Base-by-base conservation (phyloP, 2,888 invertebrate genomes). In the Micoletzkya japonica region DNA sequence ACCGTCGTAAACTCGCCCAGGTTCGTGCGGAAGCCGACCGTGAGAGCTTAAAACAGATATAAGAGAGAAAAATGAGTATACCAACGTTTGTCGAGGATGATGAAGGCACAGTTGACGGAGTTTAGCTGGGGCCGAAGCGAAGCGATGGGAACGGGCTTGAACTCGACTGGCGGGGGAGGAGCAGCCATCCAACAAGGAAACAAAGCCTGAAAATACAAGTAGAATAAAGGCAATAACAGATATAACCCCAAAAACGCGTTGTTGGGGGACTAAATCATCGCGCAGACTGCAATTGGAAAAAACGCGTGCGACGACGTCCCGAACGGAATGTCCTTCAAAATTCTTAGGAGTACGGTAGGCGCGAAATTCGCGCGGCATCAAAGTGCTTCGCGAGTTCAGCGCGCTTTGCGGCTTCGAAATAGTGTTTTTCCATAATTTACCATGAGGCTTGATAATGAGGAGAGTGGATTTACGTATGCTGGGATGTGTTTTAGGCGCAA, bases 61-160 rank as follows among this genome's bases (percentile, higher is more conserved):
- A 52, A 52, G 20, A n/a, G 14, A 32, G 28, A 2, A 4, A 32
- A 64, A 30, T 14, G 26, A 28, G 7, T 64, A 28, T 52, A 20
- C 64, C 56, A 20, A 74, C 75, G 71, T 59, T 70, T 72, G 36
- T 76, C 76, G 14, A 74, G n/a, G 14, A 76, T 72, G 60, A 76
- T 74, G n/a, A 58, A 73, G 4, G 70, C 70, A 1, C 50, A 52
- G 36, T 71, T 72, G 32, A 76, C 66, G 1, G 63, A 39, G 14
- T 67, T 58, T 72, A 76, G 73, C 26, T 68, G 63, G 14, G 74
- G 76, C n/a, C 66, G 69, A 1, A 74, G 50, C 49, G 73, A 72
- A 26, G 34, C 66, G 36, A 76, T 70, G 3, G 71, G 63, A 44
- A 68, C 59, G 34, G 64, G 32, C 26, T 64, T 64, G 36, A 61